Evolutionary conservation across 92 coral and sea anemone species (phyloP).

Genomic region (Parazoanthus darwini): DNA sequence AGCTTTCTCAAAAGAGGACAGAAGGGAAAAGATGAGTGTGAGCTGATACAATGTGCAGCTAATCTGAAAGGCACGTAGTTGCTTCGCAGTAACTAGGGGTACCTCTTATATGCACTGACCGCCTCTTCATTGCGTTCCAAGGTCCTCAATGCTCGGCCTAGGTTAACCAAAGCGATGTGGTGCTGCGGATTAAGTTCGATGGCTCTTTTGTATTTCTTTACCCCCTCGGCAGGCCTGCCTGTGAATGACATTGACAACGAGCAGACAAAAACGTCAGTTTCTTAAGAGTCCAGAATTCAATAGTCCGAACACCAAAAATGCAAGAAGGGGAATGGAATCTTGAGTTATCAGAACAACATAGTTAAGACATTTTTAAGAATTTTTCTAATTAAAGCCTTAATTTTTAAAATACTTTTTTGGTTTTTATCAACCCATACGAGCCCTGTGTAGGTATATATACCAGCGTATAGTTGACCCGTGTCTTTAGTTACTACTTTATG

Average conservation of each 20-base stretch:
- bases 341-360: neutral
- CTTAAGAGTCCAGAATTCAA: neutral
- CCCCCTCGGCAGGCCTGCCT: conserved; percentile 66
- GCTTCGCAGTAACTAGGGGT: neutral
- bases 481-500: too few species aligned
- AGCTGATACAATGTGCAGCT: too few species aligned
- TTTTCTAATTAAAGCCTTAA: neutral
- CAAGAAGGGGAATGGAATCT: neutral
- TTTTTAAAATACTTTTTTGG: too few species aligned
- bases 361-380: neutral
- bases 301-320: neutral
- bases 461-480: too few species aligned
- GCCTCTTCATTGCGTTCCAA: conserved; percentile 60
- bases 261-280: neutral
- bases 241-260: neutral
- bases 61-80: too few species aligned
- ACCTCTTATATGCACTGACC: conserved; percentile 66
- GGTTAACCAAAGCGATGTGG: conserved; percentile 80
- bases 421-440: too few species aligned
- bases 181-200: conserved; percentile 59
- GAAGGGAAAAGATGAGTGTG: too few species aligned
- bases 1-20: too few species aligned
- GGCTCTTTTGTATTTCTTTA: conserved; percentile 61
- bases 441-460: too few species aligned
- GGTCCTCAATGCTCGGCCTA: conserved; percentile 68